Evolutionary conservation across 2,113 vertebrate genomes (phyloP), one percentile per base, ranked within the genome.

Genomic region (Pleuronectes platessa): DNA sequence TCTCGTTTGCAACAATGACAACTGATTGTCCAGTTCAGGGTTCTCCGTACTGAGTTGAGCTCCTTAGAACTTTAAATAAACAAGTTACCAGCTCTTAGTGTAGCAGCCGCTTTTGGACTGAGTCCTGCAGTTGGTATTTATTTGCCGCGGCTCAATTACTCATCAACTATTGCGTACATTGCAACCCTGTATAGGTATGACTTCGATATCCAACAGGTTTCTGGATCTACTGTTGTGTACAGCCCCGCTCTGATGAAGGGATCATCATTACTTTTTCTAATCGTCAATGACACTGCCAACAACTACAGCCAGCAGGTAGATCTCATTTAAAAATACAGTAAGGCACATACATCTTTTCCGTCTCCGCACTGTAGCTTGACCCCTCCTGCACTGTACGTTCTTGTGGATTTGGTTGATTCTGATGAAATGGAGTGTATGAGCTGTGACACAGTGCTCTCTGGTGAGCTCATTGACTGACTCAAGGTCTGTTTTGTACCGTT

Each of bases 391-490:
- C 31, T 18, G 56, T 27, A 37, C 1, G 26, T 59, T 74, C 21
- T 53, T 67, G 66, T 79, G 61, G 45, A 72, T 72, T 45, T 21
- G 74, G 60, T 54, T 1, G 55, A 54, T 74, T 67, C 56, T 86
- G 83, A 77, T 80, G 72, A 88, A 77, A 78, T 56, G 62, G 56
- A 56, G 74, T 26, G 47, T 61, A 71, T 88, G 78, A 78, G 71
- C 42, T 79, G 80, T 87, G 88, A 87, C 87, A 80, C 42, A 49
- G 68, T 40, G 73, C 76, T 82, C 79, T 88, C 86, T 89, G 88
- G 40, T 88, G 86, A 66, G 82, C 74, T 89, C 86, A 72, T 78
- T 86, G 84, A 86, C 87, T 88, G 78, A 88, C 59, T 89, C 84
- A 72, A 60, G 85, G 84, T 86, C 87, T 86, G 83, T 82, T 91